phyloP scores from a whole-genome alignment of 1,140 invertebrate species.

The Triops cancriformis region DNA sequence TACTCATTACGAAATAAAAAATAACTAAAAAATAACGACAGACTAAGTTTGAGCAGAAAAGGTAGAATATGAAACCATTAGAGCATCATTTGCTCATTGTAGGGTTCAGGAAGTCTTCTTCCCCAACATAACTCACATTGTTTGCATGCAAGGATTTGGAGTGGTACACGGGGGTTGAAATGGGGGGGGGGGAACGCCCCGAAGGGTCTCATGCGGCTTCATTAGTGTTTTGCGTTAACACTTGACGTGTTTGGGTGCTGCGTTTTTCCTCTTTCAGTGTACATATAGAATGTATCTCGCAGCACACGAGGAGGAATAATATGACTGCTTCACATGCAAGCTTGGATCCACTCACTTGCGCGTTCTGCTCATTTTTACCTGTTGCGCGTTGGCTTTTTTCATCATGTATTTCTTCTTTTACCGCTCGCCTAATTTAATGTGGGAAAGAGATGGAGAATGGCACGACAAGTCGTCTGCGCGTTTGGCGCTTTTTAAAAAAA shows the following conservation, averaged over 20 bases:
- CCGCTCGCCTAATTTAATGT: background rate
- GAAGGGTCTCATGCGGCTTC: background rate
- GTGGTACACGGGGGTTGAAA: background rate
- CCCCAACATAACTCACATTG: background rate
- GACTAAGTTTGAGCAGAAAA: too few species aligned
- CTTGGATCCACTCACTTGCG: background rate
- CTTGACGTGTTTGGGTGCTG: background rate
- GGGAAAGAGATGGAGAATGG: background rate
- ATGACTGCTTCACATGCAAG: slow-evolving; percentile 9
- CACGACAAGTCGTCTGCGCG: background rate
- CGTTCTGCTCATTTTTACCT: background rate
- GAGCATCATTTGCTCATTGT: too few species aligned
- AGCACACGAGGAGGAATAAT: slow-evolving; percentile 9
- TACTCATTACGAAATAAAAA: too few species aligned
- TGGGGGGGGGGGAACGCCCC: background rate
- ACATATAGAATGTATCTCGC: background rate
- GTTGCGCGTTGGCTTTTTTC: background rate
- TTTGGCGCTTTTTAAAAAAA: background rate
- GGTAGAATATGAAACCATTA: too few species aligned
- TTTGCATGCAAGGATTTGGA: background rate
- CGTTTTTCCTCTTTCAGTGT: background rate
- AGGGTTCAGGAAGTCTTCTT: background rate
- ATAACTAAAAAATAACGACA: too few species aligned
- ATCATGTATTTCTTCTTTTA: background rate
- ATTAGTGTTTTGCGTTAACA: slow-evolving; percentile 2